phyloP scores from a whole-genome alignment of 1,140 invertebrate species.

The Scylla paramamosain region DNA sequence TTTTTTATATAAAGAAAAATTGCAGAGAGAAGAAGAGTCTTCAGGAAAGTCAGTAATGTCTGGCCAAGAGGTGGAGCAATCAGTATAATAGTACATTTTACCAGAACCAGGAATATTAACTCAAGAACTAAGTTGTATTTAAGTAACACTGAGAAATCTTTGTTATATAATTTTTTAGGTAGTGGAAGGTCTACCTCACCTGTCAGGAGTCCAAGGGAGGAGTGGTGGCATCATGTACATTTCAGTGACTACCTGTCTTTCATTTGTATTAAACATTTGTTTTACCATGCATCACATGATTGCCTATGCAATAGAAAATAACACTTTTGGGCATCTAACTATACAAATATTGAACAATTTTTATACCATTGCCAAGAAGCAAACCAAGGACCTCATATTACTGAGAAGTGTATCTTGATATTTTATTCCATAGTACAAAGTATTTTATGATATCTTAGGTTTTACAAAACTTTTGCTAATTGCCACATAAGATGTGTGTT shows the following conservation, averaged over 20 bases:
- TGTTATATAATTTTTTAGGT: constrained; percentile 60
- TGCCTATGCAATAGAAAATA: constrained; percentile 74
- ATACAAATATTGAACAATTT: constrained; percentile 62
- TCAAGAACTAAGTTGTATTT: constrained; percentile 61
- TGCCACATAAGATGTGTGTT: constrained; percentile 70
- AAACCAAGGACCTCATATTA: constrained; percentile 70
- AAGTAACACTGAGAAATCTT: constrained; percentile 41
- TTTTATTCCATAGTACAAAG: constrained; percentile 75
- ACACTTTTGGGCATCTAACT: constrained; percentile 61
- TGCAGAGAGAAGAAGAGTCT: constrained; percentile 53
- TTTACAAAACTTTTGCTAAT: constrained; percentile 74
- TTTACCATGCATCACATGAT: constrained; percentile 57
- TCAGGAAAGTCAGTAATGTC: constrained; percentile 63
- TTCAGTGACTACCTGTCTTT: constrained; percentile 75
- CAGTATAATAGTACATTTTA: constrained; percentile 16
- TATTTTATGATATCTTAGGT: constrained; percentile 75
- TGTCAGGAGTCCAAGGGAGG: constrained; percentile 5
- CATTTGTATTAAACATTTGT: constrained; percentile 74
- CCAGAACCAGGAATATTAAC: constrained; percentile 49
- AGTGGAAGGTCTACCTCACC: constrained; percentile 72
- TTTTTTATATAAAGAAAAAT: constrained; percentile 53
- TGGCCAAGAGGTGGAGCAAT: constrained; percentile 54
- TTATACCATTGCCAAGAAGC: constrained; percentile 72
- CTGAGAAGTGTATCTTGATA: constrained; percentile 72
- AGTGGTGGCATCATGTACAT: constrained; percentile 70